These are phyloP conservation scores for Synergus gifuensis DNA, from an alignment of 2,888 invertebrate genomes.

Conservation along the genomic window DNA sequence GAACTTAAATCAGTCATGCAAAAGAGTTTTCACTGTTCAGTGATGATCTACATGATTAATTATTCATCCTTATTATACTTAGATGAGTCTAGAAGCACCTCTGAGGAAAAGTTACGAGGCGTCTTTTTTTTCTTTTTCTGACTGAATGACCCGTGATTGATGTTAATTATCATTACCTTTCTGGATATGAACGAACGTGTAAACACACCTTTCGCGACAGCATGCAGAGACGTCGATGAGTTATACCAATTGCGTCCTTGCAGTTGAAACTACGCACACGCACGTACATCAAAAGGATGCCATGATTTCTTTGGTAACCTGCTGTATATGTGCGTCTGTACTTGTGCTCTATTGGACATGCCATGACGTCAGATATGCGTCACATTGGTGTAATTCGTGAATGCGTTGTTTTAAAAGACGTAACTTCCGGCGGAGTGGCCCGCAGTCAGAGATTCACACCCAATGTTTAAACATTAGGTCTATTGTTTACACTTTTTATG, in stretches of 20 bases:
- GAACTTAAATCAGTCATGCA: neutral
- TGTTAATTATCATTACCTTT: slow-evolving; percentile 14
- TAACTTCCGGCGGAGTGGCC: neutral
- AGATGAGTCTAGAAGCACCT: neutral
- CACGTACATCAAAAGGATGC: slow-evolving; percentile 50
- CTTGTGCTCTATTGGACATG: neutral
- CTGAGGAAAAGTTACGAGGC: slow-evolving; percentile 5
- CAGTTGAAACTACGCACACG: slow-evolving; percentile 68
- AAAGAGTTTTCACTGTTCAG: neutral
- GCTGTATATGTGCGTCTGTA: neutral
- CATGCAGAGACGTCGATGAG: neutral
- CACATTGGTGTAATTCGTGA: neutral
- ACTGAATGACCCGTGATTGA: slow-evolving; percentile 16
- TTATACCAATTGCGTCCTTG: slow-evolving; percentile 63
- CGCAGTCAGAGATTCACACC: neutral
- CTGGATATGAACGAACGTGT: slow-evolving; percentile 24
- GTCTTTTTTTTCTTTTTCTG: slow-evolving; percentile 5
- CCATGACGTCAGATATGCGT: slow-evolving; percentile 9
- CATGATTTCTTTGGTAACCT: neutral
- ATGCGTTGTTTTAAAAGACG: neutral
- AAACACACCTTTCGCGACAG: slow-evolving; percentile 24
- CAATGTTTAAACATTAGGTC: neutral
- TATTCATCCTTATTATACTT: slow-evolving; percentile 2
- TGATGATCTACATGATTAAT: neutral
- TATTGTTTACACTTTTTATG: neutral